phyloP scores from a whole-genome alignment of 2,113 vertebrate species.

The Rhabdornis inornatus region DNA sequence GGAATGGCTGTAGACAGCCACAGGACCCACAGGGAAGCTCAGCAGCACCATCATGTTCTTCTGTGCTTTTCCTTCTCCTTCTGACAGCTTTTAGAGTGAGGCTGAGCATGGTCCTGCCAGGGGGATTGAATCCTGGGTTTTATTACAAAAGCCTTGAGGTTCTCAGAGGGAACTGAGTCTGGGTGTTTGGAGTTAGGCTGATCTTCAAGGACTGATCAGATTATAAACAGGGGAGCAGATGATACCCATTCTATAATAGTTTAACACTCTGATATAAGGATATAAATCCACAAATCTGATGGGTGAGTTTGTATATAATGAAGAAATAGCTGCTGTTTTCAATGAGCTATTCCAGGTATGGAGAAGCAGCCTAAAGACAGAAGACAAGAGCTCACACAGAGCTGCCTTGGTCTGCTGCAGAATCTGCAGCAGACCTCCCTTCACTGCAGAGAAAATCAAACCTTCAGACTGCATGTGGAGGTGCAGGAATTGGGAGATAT shows the following conservation, averaged over 20 bases:
- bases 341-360: neutral
- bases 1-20: neutral
- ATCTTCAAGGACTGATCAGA: neutral
- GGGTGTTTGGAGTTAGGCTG: neutral
- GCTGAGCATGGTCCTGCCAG: neutral
- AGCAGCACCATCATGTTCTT: neutral
- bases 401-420: neutral
- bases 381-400: neutral
- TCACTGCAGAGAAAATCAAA: neutral
- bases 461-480: accelerated
- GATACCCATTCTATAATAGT: neutral
- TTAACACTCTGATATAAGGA: neutral
- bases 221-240: neutral
- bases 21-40: neutral
- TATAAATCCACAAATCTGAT: neutral
- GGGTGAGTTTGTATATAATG: neutral
- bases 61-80: neutral
- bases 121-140: neutral
- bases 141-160: neutral
- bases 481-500: neutral
- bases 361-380: neutral
- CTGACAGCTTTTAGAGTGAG: neutral
- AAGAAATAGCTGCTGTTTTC: neutral
- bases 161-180: neutral
- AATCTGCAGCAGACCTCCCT: neutral